Base-by-base conservation (phyloP, 2,797 vertebrate genomes). In the Hozukius guyotensis region DNA sequence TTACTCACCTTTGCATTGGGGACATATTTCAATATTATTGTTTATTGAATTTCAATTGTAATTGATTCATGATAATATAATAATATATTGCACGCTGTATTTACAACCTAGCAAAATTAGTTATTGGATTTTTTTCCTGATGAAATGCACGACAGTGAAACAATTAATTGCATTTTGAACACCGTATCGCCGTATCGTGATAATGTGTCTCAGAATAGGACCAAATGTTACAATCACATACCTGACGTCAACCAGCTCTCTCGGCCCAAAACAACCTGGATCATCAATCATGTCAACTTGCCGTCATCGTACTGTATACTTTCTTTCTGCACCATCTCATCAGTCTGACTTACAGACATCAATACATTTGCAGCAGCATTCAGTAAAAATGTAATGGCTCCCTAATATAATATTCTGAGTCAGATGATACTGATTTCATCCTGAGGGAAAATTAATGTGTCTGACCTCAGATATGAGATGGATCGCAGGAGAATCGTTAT, bases 371-470 rank as follows among this genome's bases (percentile, higher is more conserved):
- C 77, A 77, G 70, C 66, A 79, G 78, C 55, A 27, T 84, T 78
- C 72, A 72, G 53, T 49, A 42, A 81, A 86, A 66, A 70, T 73
- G 68, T 77, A 89, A 89, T 89, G 88, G 86, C 74, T 80, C 60
- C 24, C 64, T 90, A 83, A 93, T 89, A 74, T 83, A 65, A 91
- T 89, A 89, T 76, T 80, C 85, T 13, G 29, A 62, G 80, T 82
- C 83, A 89, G 63, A 83, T 31, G 69, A 89, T 77, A 72, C 77
- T 66, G 78, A 82, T 87, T 85, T 86, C 72, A 64, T 85, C 85
- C 83, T 71, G 49, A 68, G 85, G 72, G 76, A 82, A 81, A 87
- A 91, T 81, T 9, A 84, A 84, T 85, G 82, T 81, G 84, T 84
- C 88, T 88, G 83, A 90, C 81, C 74, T 82, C 79, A 81, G 80